Conservation (phyloP, 2,888 invertebrate species). For the Hydrotaea cyrtoneurina region DNA sequence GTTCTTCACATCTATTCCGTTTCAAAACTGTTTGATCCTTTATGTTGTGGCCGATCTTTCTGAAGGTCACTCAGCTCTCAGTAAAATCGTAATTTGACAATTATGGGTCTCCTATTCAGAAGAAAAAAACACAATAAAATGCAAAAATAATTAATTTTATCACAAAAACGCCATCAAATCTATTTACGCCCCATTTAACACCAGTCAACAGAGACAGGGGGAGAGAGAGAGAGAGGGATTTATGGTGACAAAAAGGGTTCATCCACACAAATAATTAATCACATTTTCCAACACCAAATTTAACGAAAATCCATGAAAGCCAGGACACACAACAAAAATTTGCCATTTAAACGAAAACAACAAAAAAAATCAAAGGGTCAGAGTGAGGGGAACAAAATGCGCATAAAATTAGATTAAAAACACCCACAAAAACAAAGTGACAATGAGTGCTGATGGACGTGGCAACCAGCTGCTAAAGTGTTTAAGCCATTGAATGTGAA, state of each 20-base stretch:
- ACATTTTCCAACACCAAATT: constrained; percentile 49
- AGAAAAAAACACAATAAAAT: constrained; percentile 10
- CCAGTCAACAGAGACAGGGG: neutral
- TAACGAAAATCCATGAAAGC: constrained; percentile 38
- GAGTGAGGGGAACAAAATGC: constrained; percentile 31
- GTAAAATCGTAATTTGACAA: constrained; percentile 1
- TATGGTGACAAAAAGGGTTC: constrained; percentile 31
- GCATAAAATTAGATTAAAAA: constrained; percentile 65
- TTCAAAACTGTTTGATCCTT: neutral
- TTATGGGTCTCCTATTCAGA: neutral
- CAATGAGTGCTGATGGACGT: constrained; percentile 37
- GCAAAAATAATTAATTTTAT: constrained; percentile 32
- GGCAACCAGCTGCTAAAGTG: constrained; percentile 67
- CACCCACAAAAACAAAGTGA: constrained; percentile 55
- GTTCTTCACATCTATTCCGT: too few species aligned
- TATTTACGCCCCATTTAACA: constrained; percentile 14
- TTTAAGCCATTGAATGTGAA: constrained; percentile 43
- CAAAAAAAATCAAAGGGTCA: neutral
- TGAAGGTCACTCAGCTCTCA: constrained; percentile 1
- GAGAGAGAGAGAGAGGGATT: neutral
- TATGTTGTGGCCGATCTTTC: neutral
- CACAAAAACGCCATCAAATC: constrained; percentile 25
- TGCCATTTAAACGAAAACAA: neutral
- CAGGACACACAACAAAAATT: too few species aligned
- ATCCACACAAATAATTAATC: constrained; percentile 61